phyloP scores from a whole-genome alignment of 2,113 vertebrate species.

The Cariama cristata region DNA sequence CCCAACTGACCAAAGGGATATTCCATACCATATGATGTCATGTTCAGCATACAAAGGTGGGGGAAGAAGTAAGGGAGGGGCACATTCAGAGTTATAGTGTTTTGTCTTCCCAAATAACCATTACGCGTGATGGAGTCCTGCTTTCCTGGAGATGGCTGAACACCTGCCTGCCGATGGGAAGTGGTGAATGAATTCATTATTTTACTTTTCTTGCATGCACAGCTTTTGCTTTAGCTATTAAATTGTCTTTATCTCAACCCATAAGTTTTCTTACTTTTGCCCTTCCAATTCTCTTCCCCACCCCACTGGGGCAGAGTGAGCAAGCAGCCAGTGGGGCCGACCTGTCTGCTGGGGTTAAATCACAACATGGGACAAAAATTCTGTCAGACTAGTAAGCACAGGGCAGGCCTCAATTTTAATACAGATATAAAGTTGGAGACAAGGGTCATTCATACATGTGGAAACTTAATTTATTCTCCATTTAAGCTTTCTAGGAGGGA shows the following conservation, averaged over 20 bases:
- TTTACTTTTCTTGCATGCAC: fast-evolving
- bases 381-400: neutral
- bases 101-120: neutral
- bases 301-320: fast-evolving
- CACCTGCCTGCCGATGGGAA: neutral
- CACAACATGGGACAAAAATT: neutral
- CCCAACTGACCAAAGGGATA: no score
- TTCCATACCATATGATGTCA: no score
- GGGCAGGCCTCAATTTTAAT: fast-evolving
- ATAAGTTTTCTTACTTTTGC: neutral
- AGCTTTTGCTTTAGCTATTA: neutral
- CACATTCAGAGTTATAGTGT: fast-evolving
- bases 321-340: fast-evolving
- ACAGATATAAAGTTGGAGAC: neutral
- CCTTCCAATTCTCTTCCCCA: neutral
- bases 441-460: neutral
- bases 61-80: neutral
- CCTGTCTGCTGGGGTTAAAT: neutral
- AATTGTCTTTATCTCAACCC: neutral
- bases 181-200: neutral
- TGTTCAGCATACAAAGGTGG: no score
- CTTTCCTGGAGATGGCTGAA: neutral
- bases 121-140: fast-evolving
- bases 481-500: neutral
- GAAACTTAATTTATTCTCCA: neutral